Percentiles rank a stretch among this genome's conserved stretches.
Conservation (phyloP, 2,113 vertebrate genomes). For the Cheirogaleus medius region DNA sequence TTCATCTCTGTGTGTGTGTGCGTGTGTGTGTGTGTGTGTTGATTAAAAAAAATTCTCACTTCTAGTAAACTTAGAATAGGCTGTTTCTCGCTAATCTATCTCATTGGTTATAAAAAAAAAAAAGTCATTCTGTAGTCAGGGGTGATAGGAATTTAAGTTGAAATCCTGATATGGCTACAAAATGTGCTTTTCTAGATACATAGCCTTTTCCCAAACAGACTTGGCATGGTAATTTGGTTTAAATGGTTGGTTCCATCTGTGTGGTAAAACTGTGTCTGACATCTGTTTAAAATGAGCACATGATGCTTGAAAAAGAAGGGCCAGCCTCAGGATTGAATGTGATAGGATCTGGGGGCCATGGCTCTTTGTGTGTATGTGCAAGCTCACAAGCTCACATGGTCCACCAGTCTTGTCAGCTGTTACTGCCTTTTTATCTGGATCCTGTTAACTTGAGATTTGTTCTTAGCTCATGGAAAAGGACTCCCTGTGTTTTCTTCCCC, state of each 20-base stretch:
- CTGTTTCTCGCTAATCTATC: background rate
- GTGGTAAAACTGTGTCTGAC: constrained; percentile 78
- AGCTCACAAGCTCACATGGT: constrained; percentile 60
- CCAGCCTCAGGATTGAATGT: constrained; percentile 75
- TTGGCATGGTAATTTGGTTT: constrained; percentile 51
- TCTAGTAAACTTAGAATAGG: background rate
- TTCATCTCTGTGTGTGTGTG: background rate
- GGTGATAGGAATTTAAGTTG: constrained; percentile 28
- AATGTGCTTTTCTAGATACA: background rate
- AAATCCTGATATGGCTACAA: background rate
- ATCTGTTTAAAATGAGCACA: constrained; percentile 85
- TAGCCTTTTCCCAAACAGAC: background rate
- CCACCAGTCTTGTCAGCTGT: constrained; percentile 90
- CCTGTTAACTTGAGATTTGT: constrained; percentile 87
- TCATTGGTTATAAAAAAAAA: background rate
- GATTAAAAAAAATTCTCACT: background rate
- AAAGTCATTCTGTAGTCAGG: background rate
- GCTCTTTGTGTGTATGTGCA: constrained; percentile 11
- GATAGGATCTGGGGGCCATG: constrained; percentile 79
- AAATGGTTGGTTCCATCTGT: constrained; percentile 66
- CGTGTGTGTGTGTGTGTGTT: background rate
- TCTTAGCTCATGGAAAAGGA: constrained; percentile 88
- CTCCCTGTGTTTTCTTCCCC: constrained; percentile 83
- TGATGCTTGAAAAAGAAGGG: constrained; percentile 76
- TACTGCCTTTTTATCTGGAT: constrained; percentile 88